Conservation (phyloP, 23 tunicate species). For the Halocynthia aurantium region DNA sequence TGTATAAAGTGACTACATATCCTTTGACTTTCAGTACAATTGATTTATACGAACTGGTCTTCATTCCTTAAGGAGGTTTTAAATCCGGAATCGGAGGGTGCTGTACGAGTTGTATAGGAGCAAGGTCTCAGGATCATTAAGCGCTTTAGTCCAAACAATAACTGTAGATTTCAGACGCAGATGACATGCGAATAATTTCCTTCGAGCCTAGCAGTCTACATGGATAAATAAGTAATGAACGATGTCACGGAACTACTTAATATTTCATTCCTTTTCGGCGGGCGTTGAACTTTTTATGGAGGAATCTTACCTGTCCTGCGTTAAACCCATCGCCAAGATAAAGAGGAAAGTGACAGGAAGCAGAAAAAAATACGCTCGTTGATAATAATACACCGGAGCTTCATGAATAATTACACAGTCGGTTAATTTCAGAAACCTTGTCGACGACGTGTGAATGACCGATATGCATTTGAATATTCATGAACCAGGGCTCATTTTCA, state of each 20-base stretch:
- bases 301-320: too few species aligned
- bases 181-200: too few species aligned
- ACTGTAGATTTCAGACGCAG: too few species aligned
- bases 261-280: conserved; percentile 53
- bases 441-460: conserved; percentile 25
- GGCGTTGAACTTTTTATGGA: conserved; percentile 11
- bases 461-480: conserved; percentile 64
- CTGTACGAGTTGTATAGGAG: too few species aligned
- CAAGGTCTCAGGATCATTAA: too few species aligned
- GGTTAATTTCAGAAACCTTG: conserved; percentile 24
- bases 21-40: too few species aligned
- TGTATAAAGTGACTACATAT: too few species aligned
- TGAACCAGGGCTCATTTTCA: conserved; percentile 36
- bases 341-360: conserved; percentile 7
- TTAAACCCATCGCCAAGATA: conserved; percentile 1
- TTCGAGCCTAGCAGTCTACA: neutral
- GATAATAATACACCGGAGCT: conserved; percentile 6
- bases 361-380: conserved; percentile 7
- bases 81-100: too few species aligned
- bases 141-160: too few species aligned
- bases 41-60: too few species aligned
- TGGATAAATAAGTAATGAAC: conserved; percentile 88
- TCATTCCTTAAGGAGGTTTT: too few species aligned
- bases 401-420: conserved; percentile 67
- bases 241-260: conserved; percentile 37